phyloP scores from a whole-genome alignment of 1,140 invertebrate species.

The Rhopalosiphum padi region DNA sequence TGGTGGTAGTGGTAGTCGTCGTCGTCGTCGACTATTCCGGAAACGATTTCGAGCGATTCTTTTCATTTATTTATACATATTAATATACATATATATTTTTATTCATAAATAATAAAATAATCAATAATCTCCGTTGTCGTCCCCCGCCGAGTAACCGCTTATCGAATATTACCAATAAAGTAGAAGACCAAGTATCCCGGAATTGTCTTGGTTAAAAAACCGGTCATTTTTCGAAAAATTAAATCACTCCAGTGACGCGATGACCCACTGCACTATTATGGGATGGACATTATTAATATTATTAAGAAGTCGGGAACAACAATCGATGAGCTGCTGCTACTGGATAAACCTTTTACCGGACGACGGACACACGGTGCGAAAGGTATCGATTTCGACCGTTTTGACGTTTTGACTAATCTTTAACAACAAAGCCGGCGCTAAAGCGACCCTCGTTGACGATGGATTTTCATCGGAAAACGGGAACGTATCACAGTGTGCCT shows the following conservation, averaged over 20 bases:
- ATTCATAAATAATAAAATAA: neutral
- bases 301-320: neutral
- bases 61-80: neutral
- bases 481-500: neutral
- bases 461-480: neutral
- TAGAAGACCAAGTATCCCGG: neutral
- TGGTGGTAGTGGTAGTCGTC: neutral
- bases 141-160: neutral
- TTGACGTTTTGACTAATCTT: constrained; percentile 5
- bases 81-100: neutral
- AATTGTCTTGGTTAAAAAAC: neutral
- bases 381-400: constrained; percentile 13
- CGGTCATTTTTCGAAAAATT: neutral
- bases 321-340: neutral
- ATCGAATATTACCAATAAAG: neutral
- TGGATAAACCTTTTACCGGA: neutral
- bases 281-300: neutral
- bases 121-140: constrained; percentile 5
- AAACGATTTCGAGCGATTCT: constrained; percentile 13
- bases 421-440: neutral
- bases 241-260: neutral
- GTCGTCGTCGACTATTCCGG: constrained; percentile 2
- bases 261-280: neutral
- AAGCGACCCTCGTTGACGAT: neutral
- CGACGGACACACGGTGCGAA: neutral